A percentile compares a stretch with the other conserved stretches of the same genome.
Conservation (phyloP, 2,113 vertebrate genomes). For the Plestiodon gilberti region DNA sequence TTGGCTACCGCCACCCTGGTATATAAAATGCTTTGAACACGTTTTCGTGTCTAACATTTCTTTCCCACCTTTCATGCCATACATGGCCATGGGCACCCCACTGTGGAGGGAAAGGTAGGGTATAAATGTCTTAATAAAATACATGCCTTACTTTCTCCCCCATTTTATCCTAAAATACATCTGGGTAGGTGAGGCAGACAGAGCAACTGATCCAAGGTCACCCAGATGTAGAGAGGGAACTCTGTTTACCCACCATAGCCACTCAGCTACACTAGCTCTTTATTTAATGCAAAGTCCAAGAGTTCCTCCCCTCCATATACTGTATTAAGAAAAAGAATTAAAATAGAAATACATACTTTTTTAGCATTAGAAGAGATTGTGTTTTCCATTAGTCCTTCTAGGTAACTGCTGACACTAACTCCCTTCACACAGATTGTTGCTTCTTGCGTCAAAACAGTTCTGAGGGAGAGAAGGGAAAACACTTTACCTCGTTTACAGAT, state of each 20-base stretch:
- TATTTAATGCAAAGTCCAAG: background rate
- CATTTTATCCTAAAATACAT: too few relatives aligned
- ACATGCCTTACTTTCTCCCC: too few relatives aligned
- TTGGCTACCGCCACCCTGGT: too few relatives aligned
- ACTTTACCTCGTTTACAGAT: background rate
- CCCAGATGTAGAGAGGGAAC: background rate
- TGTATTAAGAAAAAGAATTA: background rate
- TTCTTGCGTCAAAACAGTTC: conserved; percentile 94
- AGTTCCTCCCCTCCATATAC: too few relatives aligned
- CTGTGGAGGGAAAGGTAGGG: too few relatives aligned
- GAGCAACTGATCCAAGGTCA: too few relatives aligned
- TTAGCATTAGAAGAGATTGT: conserved; percentile 93
- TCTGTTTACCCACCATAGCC: background rate
- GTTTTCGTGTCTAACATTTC: too few relatives aligned
- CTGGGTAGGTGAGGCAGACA: too few relatives aligned
- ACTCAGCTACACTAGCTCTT: background rate
- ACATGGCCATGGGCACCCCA: too few relatives aligned
- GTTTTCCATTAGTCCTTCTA: conserved; percentile 94
- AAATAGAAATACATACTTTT: conserved; percentile 82
- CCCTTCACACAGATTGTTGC: conserved; percentile 97
- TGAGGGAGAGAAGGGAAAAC: conserved; percentile 59
- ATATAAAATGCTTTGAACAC: too few relatives aligned
- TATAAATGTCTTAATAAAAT: too few relatives aligned
- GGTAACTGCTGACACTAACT: conserved; percentile 94
- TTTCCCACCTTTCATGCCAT: too few relatives aligned